Evolutionary conservation across 37 sponge, comb jelly and placozoan species (phyloP), one percentile per base, ranked within the genome.

Genomic region (Dysidea cf. avara): DNA sequence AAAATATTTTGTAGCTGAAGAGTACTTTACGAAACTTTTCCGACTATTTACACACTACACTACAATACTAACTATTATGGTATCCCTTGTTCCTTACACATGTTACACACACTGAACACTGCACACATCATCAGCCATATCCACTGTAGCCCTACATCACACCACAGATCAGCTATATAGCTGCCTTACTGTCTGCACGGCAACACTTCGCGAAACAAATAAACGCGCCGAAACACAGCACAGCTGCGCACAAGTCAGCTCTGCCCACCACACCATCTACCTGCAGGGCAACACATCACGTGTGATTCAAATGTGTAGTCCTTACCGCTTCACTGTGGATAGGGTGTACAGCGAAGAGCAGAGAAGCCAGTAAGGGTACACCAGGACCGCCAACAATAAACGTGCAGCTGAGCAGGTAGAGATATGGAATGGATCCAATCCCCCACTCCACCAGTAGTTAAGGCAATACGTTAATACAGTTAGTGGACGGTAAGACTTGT

Each of bases 401-500:
- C 86, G 78, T 11, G 69, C 6, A 2, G 90, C 58, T 55, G 90
- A 90, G 49, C 56, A 56, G 1, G 69, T 0, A 46, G 90, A 92
- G 61, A 82, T 90, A 16, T 64, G 70, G 34, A 59, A 61, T 0
- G 95, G 82, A 5, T 79, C 20, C 50, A 79, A 79, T 28, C 81
- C 84, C 40, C 83, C 82, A 0, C 68, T 72, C 20, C 78, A 28
- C 88, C 71, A 79, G 55, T 56, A 83, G 71, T 86, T 86, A 39
- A 72, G 22, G 22, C 88, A 54, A 60, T 83, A 94, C 14, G 78
- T 81, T 21, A 94, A 63, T 1, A 86, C 77, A n/a, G 88, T 90
- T 1, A 94, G 71, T 3, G 95, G 95, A 11, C 95, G 79, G 29
- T 94, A 94, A 0, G 95, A 94, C 75, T 94, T 94, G 79, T 94